A percentile compares a stretch with the other conserved stretches of the same genome.
These are phyloP conservation scores for Chloropsis cyanopogon DNA, from an alignment of 2,113 vertebrate species.

Conservation along the genomic window DNA sequence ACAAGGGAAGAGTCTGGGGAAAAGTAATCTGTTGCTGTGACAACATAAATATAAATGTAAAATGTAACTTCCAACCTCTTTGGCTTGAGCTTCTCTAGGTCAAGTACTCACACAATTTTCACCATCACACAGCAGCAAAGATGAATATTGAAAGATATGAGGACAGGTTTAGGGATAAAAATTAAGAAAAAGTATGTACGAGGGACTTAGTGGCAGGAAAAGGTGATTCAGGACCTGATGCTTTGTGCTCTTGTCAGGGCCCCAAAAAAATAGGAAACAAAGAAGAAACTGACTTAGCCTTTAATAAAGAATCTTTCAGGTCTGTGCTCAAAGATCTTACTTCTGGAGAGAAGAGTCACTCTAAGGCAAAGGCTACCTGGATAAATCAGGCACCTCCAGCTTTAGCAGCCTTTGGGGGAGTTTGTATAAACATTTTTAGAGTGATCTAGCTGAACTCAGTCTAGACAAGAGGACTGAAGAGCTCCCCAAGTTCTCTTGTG, in stretches of 20 bases:
- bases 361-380: accelerated
- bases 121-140: neutral
- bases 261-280: neutral
- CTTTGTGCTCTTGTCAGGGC: neutral
- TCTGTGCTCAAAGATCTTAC: neutral
- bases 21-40: neutral
- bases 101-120: neutral
- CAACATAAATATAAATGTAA: neutral
- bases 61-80: neutral
- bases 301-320: neutral
- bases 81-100: neutral
- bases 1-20: neutral
- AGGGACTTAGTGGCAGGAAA: neutral
- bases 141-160: neutral
- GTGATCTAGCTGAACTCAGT: neutral
- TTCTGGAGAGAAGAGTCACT: neutral
- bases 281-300: neutral
- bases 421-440: accelerated
- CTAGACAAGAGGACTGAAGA: neutral
- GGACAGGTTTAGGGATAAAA: neutral
- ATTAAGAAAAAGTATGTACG: accelerated
- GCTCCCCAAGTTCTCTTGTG: neutral
- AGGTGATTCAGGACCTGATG: neutral
- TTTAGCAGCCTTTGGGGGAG: neutral
- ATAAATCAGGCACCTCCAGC: neutral